Conservation (phyloP, 2,888 invertebrate genomes). For the Cosmopolites sordidus region DNA sequence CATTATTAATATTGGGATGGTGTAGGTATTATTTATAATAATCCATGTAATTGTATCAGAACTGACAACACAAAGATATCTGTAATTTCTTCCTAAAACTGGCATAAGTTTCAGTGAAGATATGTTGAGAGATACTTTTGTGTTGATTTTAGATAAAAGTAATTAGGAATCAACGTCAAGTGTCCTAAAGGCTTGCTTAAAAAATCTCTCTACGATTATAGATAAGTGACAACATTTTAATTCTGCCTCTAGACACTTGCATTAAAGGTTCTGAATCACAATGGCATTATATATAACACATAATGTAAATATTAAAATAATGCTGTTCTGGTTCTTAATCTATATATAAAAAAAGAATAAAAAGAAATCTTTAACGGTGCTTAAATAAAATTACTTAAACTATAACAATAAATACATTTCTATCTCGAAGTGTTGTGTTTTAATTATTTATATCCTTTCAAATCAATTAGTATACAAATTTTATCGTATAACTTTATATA, state of each 20-base stretch:
- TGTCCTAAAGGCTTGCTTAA: no score
- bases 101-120: conserved; percentile 23
- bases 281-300: conserved; percentile 36
- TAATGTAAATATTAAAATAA: conserved; percentile 22
- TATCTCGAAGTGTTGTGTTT: neutral
- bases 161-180: neutral
- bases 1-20: conserved; percentile 12
- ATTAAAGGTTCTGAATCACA: conserved; percentile 45
- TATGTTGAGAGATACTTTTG: neutral
- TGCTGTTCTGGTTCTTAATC: conserved; percentile 28
- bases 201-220: no score
- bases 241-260: conserved; percentile 1
- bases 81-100: conserved; percentile 22
- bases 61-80: conserved; percentile 4
- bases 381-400: conserved; percentile 15
- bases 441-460: neutral
- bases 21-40: conserved; percentile 23
- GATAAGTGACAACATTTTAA: no score
- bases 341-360: conserved; percentile 6
- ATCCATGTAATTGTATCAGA: no score
- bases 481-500: no score
- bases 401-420: conserved; percentile 14
- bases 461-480: no score
- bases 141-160: neutral
- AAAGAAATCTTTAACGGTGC: conserved; percentile 20